Base-by-base conservation (phyloP, 1,140 invertebrate genomes). In the Potamilus streckersoni region DNA sequence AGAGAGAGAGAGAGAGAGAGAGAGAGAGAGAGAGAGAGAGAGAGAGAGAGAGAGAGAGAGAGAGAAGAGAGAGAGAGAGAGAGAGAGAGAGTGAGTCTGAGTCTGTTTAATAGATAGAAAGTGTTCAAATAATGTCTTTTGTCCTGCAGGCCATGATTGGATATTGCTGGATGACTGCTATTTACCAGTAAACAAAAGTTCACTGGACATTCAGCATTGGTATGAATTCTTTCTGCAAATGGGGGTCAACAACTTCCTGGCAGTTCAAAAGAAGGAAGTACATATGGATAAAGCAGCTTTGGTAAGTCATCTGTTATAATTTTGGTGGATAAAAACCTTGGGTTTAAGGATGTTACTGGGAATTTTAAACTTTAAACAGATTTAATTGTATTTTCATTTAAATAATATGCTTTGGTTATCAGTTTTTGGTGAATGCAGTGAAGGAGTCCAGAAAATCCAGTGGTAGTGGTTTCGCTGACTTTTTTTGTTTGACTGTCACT, bases 191-290 rank as follows among this genome's bases (percentile, higher is more conserved):
- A 69, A 49, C 38, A 60, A 73, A 31, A 73, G 63, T 2, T 31
- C 57, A 2, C 55, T 63, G 13, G 75, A 76, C 19, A 38, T 71
- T 13, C 65, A 62, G 31, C 58, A 60, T 0, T 85, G 84, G 84
- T 79, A 79, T 58, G 80, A 85, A 19, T 85, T 85, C 70, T 80
- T 85, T 60, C 13, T 59, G 8, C 69, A 81, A 60, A 77, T 85
- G 14, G 81, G 83, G 8, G 81, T 85, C 62, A 68, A 67, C 2
- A 78, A 80, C 64, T 84, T 84, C 68, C 72, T 85, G 63, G 49
- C 66, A 12, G 72, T 85, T 6, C 72, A 62, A 62, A 31, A 63
- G 49, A 60, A 23, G n/a, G 59, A 60, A 23, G 55, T 79, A 12
- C 69, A 59, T 12, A 19, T 79, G 15, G 38, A 58, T 23, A 16